Base-by-base conservation (phyloP, 2,113 vertebrate species). In the Corythaixoides concolor region DNA sequence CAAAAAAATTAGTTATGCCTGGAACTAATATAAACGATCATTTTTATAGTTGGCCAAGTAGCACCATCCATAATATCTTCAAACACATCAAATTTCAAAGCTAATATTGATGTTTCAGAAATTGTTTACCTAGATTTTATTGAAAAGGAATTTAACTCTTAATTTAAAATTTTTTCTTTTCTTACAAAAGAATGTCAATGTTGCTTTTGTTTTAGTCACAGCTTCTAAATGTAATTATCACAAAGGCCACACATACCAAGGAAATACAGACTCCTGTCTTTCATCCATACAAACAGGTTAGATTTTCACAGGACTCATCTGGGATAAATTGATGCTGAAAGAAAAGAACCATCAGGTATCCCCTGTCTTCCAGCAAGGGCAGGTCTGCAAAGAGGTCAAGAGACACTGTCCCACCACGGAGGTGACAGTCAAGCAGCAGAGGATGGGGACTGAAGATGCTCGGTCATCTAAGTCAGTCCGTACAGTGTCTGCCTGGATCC, bases 381-480 rank as follows among this genome's bases (percentile, higher is more conserved):
- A 45, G 39, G 17, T 27, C n/a, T 63, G 20, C 0, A 62, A 37
- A 82, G 14, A 15, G 13, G 26, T 8, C 45, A 47, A 28, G 12
- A 49, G 30, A 41, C 37, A 4, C 8, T 1, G 20, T 32, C 37
- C n/a, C 11, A 24, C 2, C 2, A 2, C 23, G 21, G 32, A 30
- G 49, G 74, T 19, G 68, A 11, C 41, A 21, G 12, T 9, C 28
- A 39, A 32, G 20, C 10, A 32, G 35, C 35, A 80, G 35, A 8
- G 11, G 13, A 39, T 9, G 11, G 23, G 20, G 14, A 56, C 43
- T 6, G 22, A 23, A 76, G 41, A 5, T n/a, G 18, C 23, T 8
- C 43, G 24, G 15, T 5, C 39, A 47, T 10, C 5, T 2, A 16
- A 15, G 24, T 3, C 26, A 43, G 15, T 22, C 39, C 32, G 23